phyloP scores from a whole-genome alignment of 92 coral and sea anemone genomes.

The Siderastrea siderea region DNA sequence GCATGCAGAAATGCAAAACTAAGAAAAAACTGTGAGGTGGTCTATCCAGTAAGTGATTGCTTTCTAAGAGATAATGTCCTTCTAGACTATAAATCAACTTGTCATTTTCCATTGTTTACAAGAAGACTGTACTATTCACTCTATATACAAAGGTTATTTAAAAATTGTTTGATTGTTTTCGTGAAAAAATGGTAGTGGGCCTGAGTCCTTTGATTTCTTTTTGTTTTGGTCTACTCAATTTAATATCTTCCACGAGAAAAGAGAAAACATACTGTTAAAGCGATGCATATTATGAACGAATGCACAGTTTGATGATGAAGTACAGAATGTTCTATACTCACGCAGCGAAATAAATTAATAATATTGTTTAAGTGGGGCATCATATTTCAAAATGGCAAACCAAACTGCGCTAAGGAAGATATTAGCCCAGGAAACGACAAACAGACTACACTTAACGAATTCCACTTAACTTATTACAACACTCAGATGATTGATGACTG shows the following conservation, averaged over 20 bases:
- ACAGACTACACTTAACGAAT: too few species aligned
- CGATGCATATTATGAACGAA: not conserved
- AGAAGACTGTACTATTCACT: not conserved
- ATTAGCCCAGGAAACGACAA: not conserved
- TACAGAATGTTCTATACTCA: not conserved
- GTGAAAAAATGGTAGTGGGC: too few species aligned
- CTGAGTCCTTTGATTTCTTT: not conserved
- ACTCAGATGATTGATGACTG: not conserved
- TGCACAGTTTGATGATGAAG: not conserved
- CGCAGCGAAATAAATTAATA: conserved; percentile 13
- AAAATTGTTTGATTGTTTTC: too few species aligned
- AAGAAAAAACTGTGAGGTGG: not conserved
- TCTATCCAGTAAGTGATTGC: not conserved
- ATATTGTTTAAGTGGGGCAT: conserved; percentile 14
- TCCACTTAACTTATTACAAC: not conserved
- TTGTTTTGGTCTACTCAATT: too few species aligned
- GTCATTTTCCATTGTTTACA: not conserved
- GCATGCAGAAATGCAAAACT: too few species aligned
- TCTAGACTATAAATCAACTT: not conserved
- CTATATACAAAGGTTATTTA: not conserved
- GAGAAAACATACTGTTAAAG: too few species aligned
- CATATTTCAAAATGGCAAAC: not conserved
- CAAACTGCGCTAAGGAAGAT: not conserved
- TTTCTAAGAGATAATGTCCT: not conserved
- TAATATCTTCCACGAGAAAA: too few species aligned